phyloP scores from a whole-genome alignment of 2,113 vertebrate genomes.

The Cercocebus atys region DNA sequence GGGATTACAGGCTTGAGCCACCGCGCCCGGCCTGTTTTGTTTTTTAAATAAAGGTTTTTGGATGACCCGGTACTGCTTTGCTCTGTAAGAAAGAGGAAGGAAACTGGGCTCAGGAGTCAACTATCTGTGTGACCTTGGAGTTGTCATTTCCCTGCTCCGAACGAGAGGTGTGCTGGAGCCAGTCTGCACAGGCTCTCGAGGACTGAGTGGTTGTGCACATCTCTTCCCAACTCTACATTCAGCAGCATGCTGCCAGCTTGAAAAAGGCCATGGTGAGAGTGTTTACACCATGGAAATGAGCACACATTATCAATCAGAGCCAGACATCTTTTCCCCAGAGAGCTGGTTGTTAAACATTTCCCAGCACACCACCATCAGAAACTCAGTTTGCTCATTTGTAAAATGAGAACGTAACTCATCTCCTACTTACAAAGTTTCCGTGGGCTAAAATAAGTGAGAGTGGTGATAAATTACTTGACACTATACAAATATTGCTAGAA shows the following conservation, averaged over 20 bases:
- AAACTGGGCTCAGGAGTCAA: background rate
- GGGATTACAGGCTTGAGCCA: no score
- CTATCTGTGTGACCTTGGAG: background rate
- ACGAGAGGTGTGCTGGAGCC: background rate
- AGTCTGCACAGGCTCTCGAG: rapidly evolving
- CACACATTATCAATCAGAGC: background rate
- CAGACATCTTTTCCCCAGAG: background rate
- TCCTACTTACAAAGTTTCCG: background rate
- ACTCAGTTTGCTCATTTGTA: background rate
- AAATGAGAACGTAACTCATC: background rate
- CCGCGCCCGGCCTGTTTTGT: no score
- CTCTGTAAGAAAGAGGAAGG: background rate
- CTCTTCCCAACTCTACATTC: background rate
- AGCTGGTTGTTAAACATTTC: constrained; percentile 11
- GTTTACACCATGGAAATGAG: background rate
- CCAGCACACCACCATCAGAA: background rate
- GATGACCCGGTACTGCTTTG: background rate
- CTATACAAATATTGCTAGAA: background rate
- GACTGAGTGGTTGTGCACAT: background rate
- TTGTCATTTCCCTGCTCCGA: background rate
- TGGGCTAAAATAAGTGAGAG: background rate
- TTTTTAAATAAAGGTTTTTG: background rate
- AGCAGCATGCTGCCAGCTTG: background rate
- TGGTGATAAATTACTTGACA: background rate
- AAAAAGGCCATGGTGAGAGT: background rate